Conservation (phyloP, 2,888 invertebrate genomes). For the Sturmia bella region DNA sequence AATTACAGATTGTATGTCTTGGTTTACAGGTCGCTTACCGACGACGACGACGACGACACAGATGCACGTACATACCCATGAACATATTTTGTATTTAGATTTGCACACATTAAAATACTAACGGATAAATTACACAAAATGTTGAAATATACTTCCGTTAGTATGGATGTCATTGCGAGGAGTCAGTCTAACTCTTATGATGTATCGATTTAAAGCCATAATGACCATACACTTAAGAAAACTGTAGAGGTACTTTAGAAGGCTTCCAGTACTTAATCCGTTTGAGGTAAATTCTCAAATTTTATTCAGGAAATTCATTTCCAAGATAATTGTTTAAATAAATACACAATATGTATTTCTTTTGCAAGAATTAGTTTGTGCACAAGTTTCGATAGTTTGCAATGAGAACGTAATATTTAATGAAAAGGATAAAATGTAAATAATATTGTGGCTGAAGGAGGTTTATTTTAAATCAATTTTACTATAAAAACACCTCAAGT, state of each 20-base stretch:
- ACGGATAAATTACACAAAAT: conserved; percentile 45
- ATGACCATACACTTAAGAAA: conserved; percentile 58
- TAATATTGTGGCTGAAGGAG: background rate
- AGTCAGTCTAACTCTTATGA: conserved; percentile 40
- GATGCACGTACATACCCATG: background rate
- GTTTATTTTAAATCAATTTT: too few relatives aligned
- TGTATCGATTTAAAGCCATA: conserved; percentile 54
- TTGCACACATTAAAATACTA: background rate
- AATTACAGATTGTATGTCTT: conserved; percentile 66
- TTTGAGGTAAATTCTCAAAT: conserved; percentile 37
- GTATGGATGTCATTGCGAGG: conserved; percentile 36
- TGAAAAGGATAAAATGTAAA: background rate
- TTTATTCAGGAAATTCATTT: conserved; percentile 44
- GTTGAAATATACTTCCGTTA: conserved; percentile 55
- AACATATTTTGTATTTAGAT: background rate
- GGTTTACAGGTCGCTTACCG: conserved; percentile 39
- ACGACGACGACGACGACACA: conserved; percentile 34
- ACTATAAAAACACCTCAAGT: too few relatives aligned
- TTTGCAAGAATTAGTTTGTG: conserved; percentile 11
- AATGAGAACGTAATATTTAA: background rate
- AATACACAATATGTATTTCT: background rate
- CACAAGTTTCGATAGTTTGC: background rate
- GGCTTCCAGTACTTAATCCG: conserved; percentile 54
- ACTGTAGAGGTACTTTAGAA: conserved; percentile 50
- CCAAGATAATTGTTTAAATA: conserved; percentile 30